Evolutionary conservation across 2,113 vertebrate species (phyloP), one percentile per base, ranked within the genome.

Genomic region (Aldabrachelys gigantea): DNA sequence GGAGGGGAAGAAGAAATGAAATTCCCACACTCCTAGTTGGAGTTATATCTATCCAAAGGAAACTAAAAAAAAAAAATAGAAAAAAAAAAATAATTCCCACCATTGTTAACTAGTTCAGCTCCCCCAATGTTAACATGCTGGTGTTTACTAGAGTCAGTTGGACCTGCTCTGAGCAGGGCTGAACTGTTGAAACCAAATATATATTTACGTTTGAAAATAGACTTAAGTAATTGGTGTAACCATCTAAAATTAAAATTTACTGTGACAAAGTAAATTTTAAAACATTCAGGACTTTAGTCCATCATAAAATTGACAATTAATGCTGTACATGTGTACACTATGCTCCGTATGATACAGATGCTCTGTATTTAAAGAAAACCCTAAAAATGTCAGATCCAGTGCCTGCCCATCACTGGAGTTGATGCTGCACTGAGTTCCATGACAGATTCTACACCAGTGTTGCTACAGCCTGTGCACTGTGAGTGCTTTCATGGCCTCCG

Each of bases 401-500:
- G 54, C 22, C 78, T 2, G 1, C 38, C 78, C 81, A 44, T 25
- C 6, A 44, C 54, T 50, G 85, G 80, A 82, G 59, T 44, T 76
- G 24, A 35, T 3, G 31, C 8, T 50, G 80, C 35, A 27, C 11
- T 54, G 27, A 10, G 69, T 38, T 82, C 84, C 50, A 59, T 25
- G 52, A 47, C 65, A 35, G 35, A 79, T 35, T 84, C 96, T 97
- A 98, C 78, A 98, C 98, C 4, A 98, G 54, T 0, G 97, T 98
- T 87, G 97, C 97, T 1, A 97, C 79, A 79, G 89, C 89, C 52
- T 62, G 96, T 62, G 62, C 0, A 0, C 0, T 47, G 29, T 0
- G 82, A 56, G 50, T 59, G 76, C 82, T 91, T 84, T 82, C 92
- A 3, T 92, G 7, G 31, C 59, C 65, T 25, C 24, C n/a, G 35